These are phyloP conservation scores for Macquaria australasica DNA, from an alignment of 2,113 vertebrate genomes.

Conservation along the genomic window DNA sequence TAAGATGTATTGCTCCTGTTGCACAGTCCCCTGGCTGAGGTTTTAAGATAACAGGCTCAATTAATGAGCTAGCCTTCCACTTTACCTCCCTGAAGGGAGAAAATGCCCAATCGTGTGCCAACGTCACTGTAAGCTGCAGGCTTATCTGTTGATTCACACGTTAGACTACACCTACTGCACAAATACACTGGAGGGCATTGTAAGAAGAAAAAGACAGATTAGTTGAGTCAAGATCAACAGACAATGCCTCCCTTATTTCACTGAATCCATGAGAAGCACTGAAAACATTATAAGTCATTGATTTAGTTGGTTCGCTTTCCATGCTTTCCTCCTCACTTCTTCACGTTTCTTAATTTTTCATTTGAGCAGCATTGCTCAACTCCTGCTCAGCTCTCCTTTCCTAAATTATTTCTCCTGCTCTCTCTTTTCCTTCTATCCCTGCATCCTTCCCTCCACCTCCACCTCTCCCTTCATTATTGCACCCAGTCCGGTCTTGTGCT, in stretches of 20 bases:
- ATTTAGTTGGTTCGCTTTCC: slow-evolving; percentile 16
- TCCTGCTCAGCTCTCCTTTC: background rate
- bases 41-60: slow-evolving; percentile 37
- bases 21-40: slow-evolving; percentile 15
- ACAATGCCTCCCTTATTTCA: slow-evolving; percentile 46
- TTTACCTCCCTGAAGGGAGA: slow-evolving; percentile 5
- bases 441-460: background rate
- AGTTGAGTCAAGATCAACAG: slow-evolving; percentile 35
- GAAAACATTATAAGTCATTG: slow-evolving; percentile 20
- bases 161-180: slow-evolving; percentile 51
- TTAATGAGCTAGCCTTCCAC: slow-evolving; percentile 44
- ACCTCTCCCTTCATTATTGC: background rate
- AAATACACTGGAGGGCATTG: slow-evolving; percentile 41
- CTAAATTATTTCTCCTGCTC: background rate
- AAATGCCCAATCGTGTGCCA: slow-evolving; percentile 5
- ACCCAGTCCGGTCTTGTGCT: background rate
- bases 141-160: slow-evolving; percentile 69
- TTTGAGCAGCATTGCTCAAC: background rate
- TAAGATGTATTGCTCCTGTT: background rate
- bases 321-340: background rate
- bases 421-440: background rate
- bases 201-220: slow-evolving; percentile 31
- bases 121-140: slow-evolving; percentile 34
- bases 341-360: no score
- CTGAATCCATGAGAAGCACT: slow-evolving; percentile 13